phyloP scores from a whole-genome alignment of 2,797 vertebrate species.

The Sternotherus odoratus region DNA sequence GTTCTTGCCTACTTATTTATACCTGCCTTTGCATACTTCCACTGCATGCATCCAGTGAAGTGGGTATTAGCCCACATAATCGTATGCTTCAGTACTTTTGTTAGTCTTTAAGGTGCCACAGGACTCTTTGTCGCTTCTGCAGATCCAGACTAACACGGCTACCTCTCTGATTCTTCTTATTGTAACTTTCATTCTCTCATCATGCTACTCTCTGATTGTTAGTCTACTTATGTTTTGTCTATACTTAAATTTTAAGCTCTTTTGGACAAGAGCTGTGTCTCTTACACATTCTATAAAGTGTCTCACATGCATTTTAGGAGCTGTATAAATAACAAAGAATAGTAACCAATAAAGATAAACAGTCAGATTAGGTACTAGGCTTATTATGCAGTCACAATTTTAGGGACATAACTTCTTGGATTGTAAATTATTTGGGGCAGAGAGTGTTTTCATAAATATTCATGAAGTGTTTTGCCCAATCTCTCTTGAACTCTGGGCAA shows the following conservation, averaged over 20 bases:
- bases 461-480: neutral
- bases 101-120: too few species aligned
- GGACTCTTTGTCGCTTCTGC: too few species aligned
- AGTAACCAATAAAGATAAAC: too few species aligned
- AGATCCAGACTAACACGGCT: too few species aligned
- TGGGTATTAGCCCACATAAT: too few species aligned
- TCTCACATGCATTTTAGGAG: neutral
- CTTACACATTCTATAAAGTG: neutral
- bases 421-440: neutral
- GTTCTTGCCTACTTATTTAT: too few species aligned
- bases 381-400: neutral
- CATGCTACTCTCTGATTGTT: neutral
- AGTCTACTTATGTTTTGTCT: neutral
- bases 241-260: neutral
- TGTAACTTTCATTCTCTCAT: neutral
- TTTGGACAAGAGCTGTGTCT: neutral
- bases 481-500: conserved; percentile 3
- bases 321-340: neutral
- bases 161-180: neutral
- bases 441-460: neutral
- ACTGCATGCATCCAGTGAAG: too few species aligned
- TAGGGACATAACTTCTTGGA: neutral
- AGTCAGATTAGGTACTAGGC: neutral
- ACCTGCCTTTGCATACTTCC: too few species aligned
- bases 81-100: too few species aligned